Evolutionary conservation across 2,888 invertebrate genomes (phyloP), one percentile per base, ranked within the genome.

Genomic region (Philereme vetulata): DNA sequence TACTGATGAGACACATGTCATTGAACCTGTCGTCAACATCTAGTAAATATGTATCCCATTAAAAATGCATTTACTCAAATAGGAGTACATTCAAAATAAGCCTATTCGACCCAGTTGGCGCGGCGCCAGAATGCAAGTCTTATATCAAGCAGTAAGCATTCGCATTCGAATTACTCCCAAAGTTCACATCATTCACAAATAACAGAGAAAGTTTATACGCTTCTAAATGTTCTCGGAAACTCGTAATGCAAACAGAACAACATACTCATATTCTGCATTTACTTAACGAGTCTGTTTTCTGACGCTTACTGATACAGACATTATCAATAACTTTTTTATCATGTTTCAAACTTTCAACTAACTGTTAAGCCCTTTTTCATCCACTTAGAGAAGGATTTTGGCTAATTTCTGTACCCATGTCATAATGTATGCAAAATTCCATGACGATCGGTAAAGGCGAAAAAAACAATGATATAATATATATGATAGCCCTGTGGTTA

Each of bases 31-130:
- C 38, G n/a, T 34, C 34, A 32, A 38, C 9, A 46, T 43, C 36
- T 44, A 35, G 46, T 48, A 33, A 51, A 56, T 52, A 40, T 44
- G 43, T 47, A 8, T n/a, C 52, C 40, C 44, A 56, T 51, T 33
- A 43, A 47, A 21, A 56, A 42, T 47, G 55, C 40, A 63, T 68
- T 72, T 60, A 76, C 71, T 69, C 71, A 76, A 80, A 77, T 78
- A 76, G 70, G 70, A 67, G 70, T 68, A 67, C 72, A 77, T 80
- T 79, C 76, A 80, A 77, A 80, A 77, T 74, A 73, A 76, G 79
- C 72, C 74, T 71, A 76, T 71, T 74, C 76, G 90, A 84, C 91
- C 90, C 70, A 83, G 71, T 90, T 91, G 91, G 91, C 85, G 7
- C 5, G 9, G 47, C 36, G 88, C 90, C 91, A 89, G 71, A 72